These are phyloP conservation scores for Melinaea marsaeus DNA, from an alignment of 2,888 invertebrate genomes.

Conservation along the genomic window DNA sequence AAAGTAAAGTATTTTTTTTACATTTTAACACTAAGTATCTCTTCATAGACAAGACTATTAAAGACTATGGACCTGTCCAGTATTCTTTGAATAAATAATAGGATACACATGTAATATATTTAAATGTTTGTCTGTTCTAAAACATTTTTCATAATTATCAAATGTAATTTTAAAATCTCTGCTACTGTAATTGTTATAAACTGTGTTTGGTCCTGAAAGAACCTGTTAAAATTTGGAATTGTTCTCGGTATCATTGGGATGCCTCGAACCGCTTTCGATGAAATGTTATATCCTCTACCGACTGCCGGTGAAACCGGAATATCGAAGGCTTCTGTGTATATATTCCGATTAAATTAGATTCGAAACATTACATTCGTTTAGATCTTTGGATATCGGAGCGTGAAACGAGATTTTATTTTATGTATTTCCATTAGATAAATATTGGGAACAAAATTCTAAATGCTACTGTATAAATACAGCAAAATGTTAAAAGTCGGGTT, in stretches of 20 bases:
- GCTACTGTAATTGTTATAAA: conserved; percentile 71
- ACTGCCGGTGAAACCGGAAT: conserved; percentile 39
- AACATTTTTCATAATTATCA: neutral
- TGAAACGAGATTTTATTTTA: conserved; percentile 9
- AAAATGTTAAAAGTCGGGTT: neutral
- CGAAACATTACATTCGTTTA: conserved; percentile 17
- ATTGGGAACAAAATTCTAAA: neutral
- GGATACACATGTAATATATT: neutral
- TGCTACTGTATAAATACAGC: neutral
- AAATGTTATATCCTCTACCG: conserved; percentile 69
- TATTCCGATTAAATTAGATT: conserved; percentile 29
- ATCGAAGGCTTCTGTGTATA: conserved; percentile 51
- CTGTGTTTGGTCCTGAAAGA: conserved; percentile 76
- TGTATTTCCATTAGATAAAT: neutral
- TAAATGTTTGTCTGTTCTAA: neutral
- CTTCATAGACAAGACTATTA: no score
- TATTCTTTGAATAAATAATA: no score
- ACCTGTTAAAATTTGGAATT: conserved; percentile 58
- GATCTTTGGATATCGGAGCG: conserved; percentile 15
- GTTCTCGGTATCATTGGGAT: conserved; percentile 80
- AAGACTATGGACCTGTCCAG: no score
- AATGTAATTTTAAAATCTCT: conserved; percentile 46
- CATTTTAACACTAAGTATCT: no score
- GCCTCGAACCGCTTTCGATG: conserved; percentile 74
- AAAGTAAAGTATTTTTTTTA: no score